Conservation (phyloP, 2,888 invertebrate species). For the Pomacea canaliculata region DNA sequence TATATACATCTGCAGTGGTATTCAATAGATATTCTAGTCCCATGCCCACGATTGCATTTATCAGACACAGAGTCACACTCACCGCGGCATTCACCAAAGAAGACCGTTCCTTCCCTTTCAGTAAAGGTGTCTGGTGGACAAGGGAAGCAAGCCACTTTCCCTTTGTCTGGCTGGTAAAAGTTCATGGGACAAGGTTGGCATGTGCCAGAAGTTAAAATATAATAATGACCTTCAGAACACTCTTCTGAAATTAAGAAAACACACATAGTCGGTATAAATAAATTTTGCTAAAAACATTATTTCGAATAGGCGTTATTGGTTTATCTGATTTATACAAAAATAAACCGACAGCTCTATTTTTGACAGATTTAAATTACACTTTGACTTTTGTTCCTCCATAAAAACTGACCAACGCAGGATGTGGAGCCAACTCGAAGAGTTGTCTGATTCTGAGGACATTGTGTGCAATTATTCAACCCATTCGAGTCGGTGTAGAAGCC, state of each 20-base stretch:
- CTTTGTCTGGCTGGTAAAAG: slow-evolving; percentile 32
- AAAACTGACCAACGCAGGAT: background rate
- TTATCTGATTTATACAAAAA: no score
- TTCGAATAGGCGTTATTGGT: no score
- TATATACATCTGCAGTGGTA: no score
- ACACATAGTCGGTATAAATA: no score
- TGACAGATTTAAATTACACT: no score
- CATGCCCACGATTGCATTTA: no score
- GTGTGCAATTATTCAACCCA: background rate
- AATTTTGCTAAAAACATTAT: no score
- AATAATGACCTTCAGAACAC: slow-evolving; percentile 18
- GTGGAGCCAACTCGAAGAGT: slow-evolving; percentile 4
- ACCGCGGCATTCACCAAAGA: slow-evolving; percentile 17
- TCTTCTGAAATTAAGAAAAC: slow-evolving; percentile 6
- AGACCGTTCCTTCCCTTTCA: slow-evolving; percentile 12
- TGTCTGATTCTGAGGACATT: background rate
- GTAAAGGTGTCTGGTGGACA: slow-evolving; percentile 28
- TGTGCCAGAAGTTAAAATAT: background rate
- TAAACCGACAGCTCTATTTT: no score
- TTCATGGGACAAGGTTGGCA: slow-evolving; percentile 27
- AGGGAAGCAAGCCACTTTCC: slow-evolving; percentile 26
- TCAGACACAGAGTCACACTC: no score
- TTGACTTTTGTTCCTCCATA: no score
- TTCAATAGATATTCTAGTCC: no score
- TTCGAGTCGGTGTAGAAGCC: slow-evolving; percentile 10